Conservation (phyloP, 2,113 vertebrate genomes). For the Trichomycterus rosablanca region DNA sequence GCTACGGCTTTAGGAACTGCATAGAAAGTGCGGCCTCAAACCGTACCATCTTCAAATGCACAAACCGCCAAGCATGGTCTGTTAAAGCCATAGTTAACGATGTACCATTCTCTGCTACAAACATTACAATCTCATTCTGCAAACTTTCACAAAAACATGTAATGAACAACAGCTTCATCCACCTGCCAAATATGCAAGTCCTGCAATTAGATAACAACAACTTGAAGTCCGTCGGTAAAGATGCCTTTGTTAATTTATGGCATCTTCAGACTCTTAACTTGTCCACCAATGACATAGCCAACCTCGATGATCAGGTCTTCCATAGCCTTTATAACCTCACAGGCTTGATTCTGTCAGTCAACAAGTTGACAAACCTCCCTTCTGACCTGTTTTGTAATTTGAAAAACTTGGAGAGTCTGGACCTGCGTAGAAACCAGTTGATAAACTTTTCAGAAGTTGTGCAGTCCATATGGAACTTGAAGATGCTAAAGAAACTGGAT, state of each 20-base stretch:
- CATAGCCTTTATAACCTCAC: constrained; percentile 55
- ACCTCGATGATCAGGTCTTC: constrained; percentile 52
- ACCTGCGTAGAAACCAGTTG: constrained; percentile 55
- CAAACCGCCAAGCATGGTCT: constrained; percentile 34
- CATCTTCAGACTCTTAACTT: constrained; percentile 59
- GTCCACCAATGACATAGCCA: constrained; percentile 57
- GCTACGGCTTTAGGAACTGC: constrained; percentile 74
- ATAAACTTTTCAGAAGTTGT: constrained; percentile 56
- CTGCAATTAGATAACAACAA: constrained; percentile 62
- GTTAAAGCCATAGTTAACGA: constrained; percentile 51
- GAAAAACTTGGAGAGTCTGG: constrained; percentile 48
- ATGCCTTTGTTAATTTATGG: constrained; percentile 64
- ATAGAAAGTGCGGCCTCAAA: constrained; percentile 43
- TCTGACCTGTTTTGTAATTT: constrained; percentile 49
- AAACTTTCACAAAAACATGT: constrained; percentile 26
- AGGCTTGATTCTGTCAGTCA: constrained; percentile 55
- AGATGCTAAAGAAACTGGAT: constrained; percentile 53
- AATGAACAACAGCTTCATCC: constrained; percentile 51
- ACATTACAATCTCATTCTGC: constrained; percentile 50
- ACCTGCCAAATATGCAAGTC: constrained; percentile 47
- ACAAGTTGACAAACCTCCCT: constrained; percentile 52
- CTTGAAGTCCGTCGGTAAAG: constrained; percentile 32
- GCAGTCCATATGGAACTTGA: constrained; percentile 54
- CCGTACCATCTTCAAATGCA: constrained; percentile 55
- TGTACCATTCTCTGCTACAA: constrained; percentile 48